Evolutionary conservation across 1,140 invertebrate species (phyloP), one percentile per base, ranked within the genome.

Genomic region (Sinonovacula constricta): DNA sequence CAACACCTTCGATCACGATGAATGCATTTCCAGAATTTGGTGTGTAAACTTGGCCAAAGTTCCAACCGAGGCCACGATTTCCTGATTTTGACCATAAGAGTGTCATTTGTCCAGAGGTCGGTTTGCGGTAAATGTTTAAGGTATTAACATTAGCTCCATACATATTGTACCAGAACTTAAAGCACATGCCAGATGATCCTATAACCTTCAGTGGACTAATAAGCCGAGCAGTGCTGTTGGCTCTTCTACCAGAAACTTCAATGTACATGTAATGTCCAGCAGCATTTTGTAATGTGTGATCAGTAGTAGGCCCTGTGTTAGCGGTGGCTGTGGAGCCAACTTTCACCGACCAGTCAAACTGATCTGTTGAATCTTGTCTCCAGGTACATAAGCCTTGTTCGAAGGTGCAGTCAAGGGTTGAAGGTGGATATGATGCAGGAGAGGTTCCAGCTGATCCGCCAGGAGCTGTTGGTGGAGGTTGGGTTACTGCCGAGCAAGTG

Each of bases 91-190:
- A 86, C 88, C 88, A 90, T 0, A 88, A 12, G 22, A 81, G 45
- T 22, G 63, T 83, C 45, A 81, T 75, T n/a, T 45, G 68, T 34
- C 45, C 51, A 4, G 54, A n/a, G 5, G 56, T 75, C 59, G 24
- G 67, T 68, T 75, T 68, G 15, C 77, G 75, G 51, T 85, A 86
- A 10, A 90, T 53, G 71, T 84, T 88, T 12, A 90, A 62, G 10
- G 78, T 74, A 66, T 88, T 88, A 2, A 90, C 81, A 77, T 85
- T 72, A 22, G 84, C 79, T 2, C 95, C 95, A 83, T 93, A 95
- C 95, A 95, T 95, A 84, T 95, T 94, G 45, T 94, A 95, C 92
- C 94, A 95, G 84, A 95, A 95, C 80, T 93, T 92, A 86, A 95
- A 83, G 56, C 87, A 88, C 10, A 84, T 69, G 14, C 87, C 87